phyloP scores from a whole-genome alignment of 2,797 vertebrate genomes.

The Typhlichthys eigenmanni region DNA sequence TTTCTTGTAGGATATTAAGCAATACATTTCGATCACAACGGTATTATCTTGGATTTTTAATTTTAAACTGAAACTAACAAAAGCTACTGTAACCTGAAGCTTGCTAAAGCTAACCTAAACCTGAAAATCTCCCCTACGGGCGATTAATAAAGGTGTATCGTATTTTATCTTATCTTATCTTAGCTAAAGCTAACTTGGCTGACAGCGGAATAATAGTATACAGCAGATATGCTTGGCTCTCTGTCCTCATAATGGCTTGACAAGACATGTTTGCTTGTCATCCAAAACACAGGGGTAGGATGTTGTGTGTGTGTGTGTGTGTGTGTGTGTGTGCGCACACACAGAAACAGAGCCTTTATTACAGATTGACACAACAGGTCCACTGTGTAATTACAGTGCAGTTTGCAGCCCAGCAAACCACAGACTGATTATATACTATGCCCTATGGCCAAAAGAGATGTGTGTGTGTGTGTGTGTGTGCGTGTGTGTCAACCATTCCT shows the following conservation, averaged over 20 bases:
- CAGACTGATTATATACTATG: conserved; percentile 48
- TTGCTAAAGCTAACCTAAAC: too few species aligned
- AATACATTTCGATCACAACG: too few species aligned
- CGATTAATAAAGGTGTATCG: too few species aligned
- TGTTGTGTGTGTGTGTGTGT: conserved; percentile 9
- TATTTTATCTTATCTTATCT: too few species aligned
- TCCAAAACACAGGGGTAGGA: not conserved
- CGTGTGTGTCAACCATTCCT: conserved; percentile 10
- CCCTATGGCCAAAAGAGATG: conserved; percentile 18
- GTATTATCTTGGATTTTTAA: too few species aligned
- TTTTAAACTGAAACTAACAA: too few species aligned
- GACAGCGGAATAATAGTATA: not conserved
- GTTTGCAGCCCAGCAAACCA: conserved; percentile 32
- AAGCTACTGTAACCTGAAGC: too few species aligned
- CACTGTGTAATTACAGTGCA: conserved; percentile 54
- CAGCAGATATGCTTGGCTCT: not conserved
- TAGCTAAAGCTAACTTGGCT: too few species aligned
- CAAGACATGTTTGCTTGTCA: conserved; percentile 1
- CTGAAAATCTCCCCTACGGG: too few species aligned
- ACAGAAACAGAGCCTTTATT: conserved; percentile 53
- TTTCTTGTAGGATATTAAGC: too few species aligned
- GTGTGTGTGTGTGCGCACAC: conserved; percentile 9
- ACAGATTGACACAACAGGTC: conserved; percentile 46
- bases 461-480: conserved; percentile 22
- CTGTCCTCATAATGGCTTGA: not conserved